Evolutionary conservation across 2,888 invertebrate species (phyloP).

Genomic region (Ceramica pisi): DNA sequence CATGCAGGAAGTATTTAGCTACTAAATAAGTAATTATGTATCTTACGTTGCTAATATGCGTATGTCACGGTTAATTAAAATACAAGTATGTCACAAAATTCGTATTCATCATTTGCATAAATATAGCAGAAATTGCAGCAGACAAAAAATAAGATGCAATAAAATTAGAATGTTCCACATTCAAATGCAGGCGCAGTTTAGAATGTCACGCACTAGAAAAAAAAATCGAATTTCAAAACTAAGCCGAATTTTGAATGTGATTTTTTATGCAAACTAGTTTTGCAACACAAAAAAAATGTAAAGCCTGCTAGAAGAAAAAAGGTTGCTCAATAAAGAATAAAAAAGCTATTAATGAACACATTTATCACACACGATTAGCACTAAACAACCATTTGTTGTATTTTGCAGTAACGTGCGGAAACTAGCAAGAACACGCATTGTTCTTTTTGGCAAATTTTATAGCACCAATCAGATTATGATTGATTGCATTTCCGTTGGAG

Average conservation of each 20-base stretch:
- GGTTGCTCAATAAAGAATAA: conserved; percentile 10
- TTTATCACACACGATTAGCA: conserved; percentile 26
- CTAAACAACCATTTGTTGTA: conserved; percentile 24
- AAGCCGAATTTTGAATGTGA: not conserved
- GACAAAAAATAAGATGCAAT: not conserved
- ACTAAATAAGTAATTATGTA: not conserved
- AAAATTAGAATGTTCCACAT: conserved; percentile 6
- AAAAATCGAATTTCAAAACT: conserved; percentile 13
- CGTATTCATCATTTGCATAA: not conserved
- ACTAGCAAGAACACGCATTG: conserved; percentile 19
- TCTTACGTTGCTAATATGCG: conserved; percentile 9
- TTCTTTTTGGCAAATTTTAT: conserved; percentile 36
- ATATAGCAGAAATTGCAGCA: not conserved
- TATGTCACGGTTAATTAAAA: not conserved
- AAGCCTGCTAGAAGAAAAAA: not conserved
- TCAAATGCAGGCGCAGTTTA: conserved; percentile 19
- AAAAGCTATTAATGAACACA: conserved; percentile 12
- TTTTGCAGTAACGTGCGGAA: conserved; percentile 29
- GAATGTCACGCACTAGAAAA: conserved; percentile 22
- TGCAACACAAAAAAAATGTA: not conserved
- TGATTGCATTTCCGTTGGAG: conserved; percentile 33
- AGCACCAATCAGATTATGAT: conserved; percentile 15
- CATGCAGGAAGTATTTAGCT: conserved; percentile 11
- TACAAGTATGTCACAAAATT: not conserved
- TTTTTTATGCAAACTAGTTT: conserved; percentile 3